These are phyloP conservation scores for Pogonocherus hispidulus DNA, from an alignment of 2,888 invertebrate species.

Conservation along the genomic window DNA sequence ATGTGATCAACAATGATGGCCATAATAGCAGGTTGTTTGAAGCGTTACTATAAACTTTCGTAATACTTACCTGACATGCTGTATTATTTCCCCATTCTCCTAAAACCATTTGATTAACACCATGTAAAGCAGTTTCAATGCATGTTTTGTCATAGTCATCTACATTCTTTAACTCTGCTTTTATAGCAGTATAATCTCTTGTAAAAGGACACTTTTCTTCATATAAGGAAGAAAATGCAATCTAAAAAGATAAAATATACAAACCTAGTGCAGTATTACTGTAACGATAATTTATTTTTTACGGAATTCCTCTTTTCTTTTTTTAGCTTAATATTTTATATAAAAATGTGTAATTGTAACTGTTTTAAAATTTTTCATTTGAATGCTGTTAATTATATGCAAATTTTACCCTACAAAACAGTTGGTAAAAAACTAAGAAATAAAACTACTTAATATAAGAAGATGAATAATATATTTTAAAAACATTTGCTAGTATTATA, in stretches of 20 bases:
- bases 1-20: too few relatives aligned
- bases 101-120: conserved; percentile 83
- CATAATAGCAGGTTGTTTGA: too few relatives aligned
- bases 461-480: conserved; percentile 7
- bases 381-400: too few relatives aligned
- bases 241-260: conserved; percentile 58
- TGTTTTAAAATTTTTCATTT: too few relatives aligned
- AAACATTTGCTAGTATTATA: not conserved
- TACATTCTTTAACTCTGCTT: conserved; percentile 80
- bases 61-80: conserved; percentile 78
- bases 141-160: conserved; percentile 91
- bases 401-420: too few relatives aligned
- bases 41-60: too few relatives aligned
- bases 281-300: too few relatives aligned
- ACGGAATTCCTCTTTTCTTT: too few relatives aligned
- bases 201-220: conserved; percentile 87
- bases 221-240: conserved; percentile 67
- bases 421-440: too few relatives aligned
- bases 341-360: too few relatives aligned
- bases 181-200: conserved; percentile 86
- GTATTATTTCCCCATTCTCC: conserved; percentile 93
- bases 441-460: not conserved
- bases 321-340: too few relatives aligned
- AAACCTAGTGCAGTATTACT: too few relatives aligned
- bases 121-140: conserved; percentile 83